phyloP scores from a whole-genome alignment of 2,113 vertebrate species.

The Rynchops niger region DNA sequence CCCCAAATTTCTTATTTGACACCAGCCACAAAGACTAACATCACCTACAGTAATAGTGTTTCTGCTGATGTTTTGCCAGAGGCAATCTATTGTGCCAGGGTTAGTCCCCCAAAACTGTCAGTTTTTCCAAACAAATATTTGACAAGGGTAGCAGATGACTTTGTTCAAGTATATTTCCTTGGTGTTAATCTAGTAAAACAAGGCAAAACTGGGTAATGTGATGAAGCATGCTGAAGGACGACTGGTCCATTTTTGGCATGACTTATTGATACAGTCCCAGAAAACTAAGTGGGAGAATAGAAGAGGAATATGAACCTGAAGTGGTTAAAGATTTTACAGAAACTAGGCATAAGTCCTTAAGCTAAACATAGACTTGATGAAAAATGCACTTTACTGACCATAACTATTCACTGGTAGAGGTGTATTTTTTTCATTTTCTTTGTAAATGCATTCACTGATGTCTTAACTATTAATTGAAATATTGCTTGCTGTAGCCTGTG shows the following conservation, averaged over 20 bases:
- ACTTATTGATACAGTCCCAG: neutral
- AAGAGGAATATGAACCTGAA: neutral
- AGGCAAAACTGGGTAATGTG: neutral
- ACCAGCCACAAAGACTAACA: neutral
- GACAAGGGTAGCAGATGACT: neutral
- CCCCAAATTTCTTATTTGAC: neutral
- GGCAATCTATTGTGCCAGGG: neutral
- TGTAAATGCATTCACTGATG: neutral
- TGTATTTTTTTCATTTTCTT: neutral
- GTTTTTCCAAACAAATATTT: neutral
- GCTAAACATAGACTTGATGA: neutral
- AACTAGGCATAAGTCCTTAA: neutral
- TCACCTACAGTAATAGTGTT: neutral
- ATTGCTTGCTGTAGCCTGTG: neutral
- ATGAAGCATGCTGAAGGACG: neutral
- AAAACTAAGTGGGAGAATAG: neutral
- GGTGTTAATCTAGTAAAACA: neutral
- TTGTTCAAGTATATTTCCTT: neutral
- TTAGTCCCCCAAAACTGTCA: neutral
- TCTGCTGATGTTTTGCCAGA: neutral
- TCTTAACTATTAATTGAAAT: neutral
- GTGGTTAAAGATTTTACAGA: neutral
- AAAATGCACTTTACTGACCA: neutral
- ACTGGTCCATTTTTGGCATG: neutral
- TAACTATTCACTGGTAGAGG: neutral